Evolutionary conservation across 2,888 invertebrate species (phyloP).

Genomic region (Eumerus sabulonum): DNA sequence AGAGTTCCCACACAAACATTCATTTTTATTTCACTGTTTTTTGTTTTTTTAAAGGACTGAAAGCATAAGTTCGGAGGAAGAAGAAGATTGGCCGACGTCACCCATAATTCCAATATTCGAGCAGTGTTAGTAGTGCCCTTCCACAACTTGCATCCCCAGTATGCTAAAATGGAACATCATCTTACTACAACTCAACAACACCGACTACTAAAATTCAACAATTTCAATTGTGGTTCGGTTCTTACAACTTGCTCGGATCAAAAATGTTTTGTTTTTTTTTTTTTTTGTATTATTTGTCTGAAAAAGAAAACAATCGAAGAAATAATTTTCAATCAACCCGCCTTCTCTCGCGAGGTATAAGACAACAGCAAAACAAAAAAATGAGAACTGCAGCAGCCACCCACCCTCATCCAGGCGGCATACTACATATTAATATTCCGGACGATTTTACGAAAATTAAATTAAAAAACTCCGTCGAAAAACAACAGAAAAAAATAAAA

Average conservation of each 20-base stretch:
- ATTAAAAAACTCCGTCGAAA: conserved; percentile 32
- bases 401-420: too few relatives aligned
- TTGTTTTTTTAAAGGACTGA: conserved; percentile 80
- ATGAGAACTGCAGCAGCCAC: conserved; percentile 34
- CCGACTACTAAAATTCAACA: not conserved
- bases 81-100: conserved; percentile 83
- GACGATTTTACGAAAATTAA: conserved; percentile 53
- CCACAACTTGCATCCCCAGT: conserved; percentile 56
- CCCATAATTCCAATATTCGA: conserved; percentile 82
- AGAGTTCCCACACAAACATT: too few relatives aligned
- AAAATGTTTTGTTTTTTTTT: conserved; percentile 27
- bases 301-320: conserved; percentile 20
- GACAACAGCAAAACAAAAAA: conserved; percentile 37
- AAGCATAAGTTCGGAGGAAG: conserved; percentile 81
- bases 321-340: conserved; percentile 14
- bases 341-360: conserved; percentile 58
- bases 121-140: conserved; percentile 77
- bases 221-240: conserved; percentile 29
- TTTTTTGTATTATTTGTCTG: conserved; percentile 61
- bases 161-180: conserved; percentile 22
- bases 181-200: conserved; percentile 4
- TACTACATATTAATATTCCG: too few relatives aligned
- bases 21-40: not conserved
- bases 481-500: conserved; percentile 58
- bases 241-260: conserved; percentile 5